Evolutionary conservation across 2,797 vertebrate species (phyloP), one percentile per base, ranked within the genome.

Genomic region (Myioborus melanocephalus): DNA sequence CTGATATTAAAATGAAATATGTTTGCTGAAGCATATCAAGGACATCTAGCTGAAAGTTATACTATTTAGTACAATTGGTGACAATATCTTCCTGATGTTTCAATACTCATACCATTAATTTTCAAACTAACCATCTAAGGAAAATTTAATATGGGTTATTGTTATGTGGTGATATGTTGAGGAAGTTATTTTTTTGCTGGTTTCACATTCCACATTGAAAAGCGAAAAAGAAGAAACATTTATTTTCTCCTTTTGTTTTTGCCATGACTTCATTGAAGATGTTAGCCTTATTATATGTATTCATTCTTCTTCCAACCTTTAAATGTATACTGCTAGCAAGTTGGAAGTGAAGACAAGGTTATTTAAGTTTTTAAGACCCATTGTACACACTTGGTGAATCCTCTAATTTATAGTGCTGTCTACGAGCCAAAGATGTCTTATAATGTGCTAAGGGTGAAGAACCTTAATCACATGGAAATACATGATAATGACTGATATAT

Each of bases 1-100:
- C 63, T 93, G 94, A 89, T 75, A 91, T 73, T 94, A 88, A 88
- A 96, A 95, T 90, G 73, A 96, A 97, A 90, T 97, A 88, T 47
- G 16, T 49, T 94, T 49, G 3, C 49, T 95, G 89, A 96, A 94
- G 75, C 87, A 32, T 83, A 95, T 88, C 65, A 81, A 87, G 63
- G 75, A 75, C 83, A 78, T 87, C 78, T 87, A 95, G 84, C 61
- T 88, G 78, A 95, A 95, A 96, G 59, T 44, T 44, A 27, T 14
- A 55, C 8, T 55, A 30, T 91, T 95, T 77, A 93, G 39, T 61
- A 41, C 30, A 73, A 68, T 8, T 80, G 24, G 39, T 55, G 57
- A 52, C 41, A 83, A 50, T 89, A 91, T 32, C 43, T 93, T 82
- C 30, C 56, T 90, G 39, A 66, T 79, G 52, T 83, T 95, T 93